These are phyloP conservation scores for Sus scrofa DNA, from an alignment of 2,113 vertebrate genomes.

Conservation along the genomic window DNA sequence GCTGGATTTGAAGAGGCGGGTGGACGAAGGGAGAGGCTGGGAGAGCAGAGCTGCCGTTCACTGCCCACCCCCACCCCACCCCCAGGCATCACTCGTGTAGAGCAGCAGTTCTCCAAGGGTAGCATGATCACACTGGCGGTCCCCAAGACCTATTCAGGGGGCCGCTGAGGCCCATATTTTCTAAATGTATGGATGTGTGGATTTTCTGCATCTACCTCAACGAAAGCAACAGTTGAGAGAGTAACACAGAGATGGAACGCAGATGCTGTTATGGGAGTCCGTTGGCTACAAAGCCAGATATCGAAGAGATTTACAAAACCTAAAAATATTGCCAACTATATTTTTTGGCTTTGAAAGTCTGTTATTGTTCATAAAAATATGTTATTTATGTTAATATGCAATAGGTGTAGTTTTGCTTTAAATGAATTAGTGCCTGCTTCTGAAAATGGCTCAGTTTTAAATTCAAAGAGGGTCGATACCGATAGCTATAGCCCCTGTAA, in stretches of 20 bases:
- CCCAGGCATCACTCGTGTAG: neutral
- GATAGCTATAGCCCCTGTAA: neutral
- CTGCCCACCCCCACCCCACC: too few species aligned
- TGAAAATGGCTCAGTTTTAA: neutral
- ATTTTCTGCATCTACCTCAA: neutral
- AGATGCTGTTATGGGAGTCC: neutral
- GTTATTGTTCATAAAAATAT: constrained; percentile 8
- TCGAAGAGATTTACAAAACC: constrained; percentile 38
- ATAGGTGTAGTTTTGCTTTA: neutral
- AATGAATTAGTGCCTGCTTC: neutral
- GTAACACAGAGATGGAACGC: neutral
- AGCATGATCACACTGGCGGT: neutral
- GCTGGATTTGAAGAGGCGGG: neutral
- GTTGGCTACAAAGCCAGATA: neutral
- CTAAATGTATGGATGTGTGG: neutral
- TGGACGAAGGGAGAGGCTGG: rapidly evolving
- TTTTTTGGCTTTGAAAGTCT: neutral
- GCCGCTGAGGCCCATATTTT: neutral
- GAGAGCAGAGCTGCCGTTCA: neutral
- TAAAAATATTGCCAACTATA: neutral
- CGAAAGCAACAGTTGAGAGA: neutral
- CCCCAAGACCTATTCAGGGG: neutral
- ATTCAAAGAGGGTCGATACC: neutral
- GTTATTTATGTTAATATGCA: neutral
- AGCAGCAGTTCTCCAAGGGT: neutral